These are phyloP conservation scores for Volucella zonaria DNA, from an alignment of 2,888 invertebrate species.

Conservation along the genomic window DNA sequence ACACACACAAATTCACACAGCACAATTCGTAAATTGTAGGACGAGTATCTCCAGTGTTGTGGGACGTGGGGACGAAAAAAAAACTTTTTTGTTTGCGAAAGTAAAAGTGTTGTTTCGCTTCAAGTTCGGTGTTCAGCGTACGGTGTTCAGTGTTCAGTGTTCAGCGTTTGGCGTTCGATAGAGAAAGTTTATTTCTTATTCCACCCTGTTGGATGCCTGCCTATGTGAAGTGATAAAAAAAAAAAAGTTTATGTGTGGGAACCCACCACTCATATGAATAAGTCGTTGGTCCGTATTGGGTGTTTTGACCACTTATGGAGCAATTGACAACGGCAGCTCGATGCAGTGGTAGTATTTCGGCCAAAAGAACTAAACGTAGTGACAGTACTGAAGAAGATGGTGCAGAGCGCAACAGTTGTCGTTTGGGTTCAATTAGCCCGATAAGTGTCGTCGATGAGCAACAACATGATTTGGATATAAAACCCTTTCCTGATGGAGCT, in stretches of 20 bases:
- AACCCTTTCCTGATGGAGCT: constrained; percentile 68
- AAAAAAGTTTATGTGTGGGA: constrained; percentile 15
- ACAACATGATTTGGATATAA: constrained; percentile 72
- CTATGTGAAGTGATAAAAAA: constrained; percentile 57
- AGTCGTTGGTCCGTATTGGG: constrained; percentile 4
- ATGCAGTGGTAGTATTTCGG: constrained; percentile 43
- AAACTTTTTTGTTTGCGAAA: constrained; percentile 68
- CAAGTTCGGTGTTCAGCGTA: no score
- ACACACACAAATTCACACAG: constrained; percentile 15
- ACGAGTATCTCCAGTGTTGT: constrained; percentile 15
- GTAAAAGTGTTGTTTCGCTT: constrained; percentile 68
- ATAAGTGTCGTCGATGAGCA: constrained; percentile 68
- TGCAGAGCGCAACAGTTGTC: constrained; percentile 70
- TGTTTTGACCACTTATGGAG: constrained; percentile 65
- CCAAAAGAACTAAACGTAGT: constrained; percentile 51
- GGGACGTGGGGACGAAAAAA: constrained; percentile 36
- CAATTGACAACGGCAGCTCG: constrained; percentile 56
- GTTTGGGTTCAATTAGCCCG: constrained; percentile 70
- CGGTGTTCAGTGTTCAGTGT: no score
- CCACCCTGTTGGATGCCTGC: constrained; percentile 23
- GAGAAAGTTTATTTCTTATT: constrained; percentile 68
- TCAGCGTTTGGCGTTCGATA: constrained; percentile 39
- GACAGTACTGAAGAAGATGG: constrained; percentile 23
- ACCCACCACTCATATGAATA: constrained; percentile 56
- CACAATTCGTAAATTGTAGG: no score